Base-by-base conservation (phyloP, 2,113 vertebrate genomes). In the Polyodon spathula region DNA sequence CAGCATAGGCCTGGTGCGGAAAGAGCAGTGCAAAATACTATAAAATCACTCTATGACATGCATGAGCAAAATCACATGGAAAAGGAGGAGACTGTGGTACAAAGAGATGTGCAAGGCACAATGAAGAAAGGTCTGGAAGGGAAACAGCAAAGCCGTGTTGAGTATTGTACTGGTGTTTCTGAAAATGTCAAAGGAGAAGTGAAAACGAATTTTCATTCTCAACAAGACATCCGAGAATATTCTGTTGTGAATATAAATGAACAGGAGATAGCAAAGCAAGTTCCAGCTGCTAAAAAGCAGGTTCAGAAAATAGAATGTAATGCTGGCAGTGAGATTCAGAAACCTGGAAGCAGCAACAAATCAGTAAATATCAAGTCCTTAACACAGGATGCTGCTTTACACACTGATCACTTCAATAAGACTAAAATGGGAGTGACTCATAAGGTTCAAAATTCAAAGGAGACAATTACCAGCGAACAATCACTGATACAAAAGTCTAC, bases 61-160 rank as follows among this genome's bases (percentile, higher is more conserved):
- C 84, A 83, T 62, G 82, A 73, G 61, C 79, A 86, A 70, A 70
- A 56, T 54, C 79, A 73, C 68, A 42, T 59, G 53, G 84, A 88
- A 61, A 84, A 77, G 69, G 82, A 54, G 14, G 48, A 84, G 56
- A 78, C 84, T 61, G 78, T 82, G 58, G 73, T 83, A 69, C 83
- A 78, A 63, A 84, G 83, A 56, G 86, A 82, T 27, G 80, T 81
- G 51, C 87, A 87, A 78, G 82, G 81, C 17, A 80, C 79, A 0
- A 81, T 87, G 71, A 90, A 87, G 70, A 84, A 84, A 8, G 69
- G 87, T 66, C 7, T 86, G 76, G 82, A 88, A 77, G 85, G 76
- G 40, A 81, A 86, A 42, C 82, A 88, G 59, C 79, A 84, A 60
- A 80, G 82, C 68, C 67, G 76, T 63, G 73, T 80, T 40, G 84